Evolutionary conservation across 2,113 vertebrate genomes (phyloP).

Genomic region (Elgaria multicarinata): DNA sequence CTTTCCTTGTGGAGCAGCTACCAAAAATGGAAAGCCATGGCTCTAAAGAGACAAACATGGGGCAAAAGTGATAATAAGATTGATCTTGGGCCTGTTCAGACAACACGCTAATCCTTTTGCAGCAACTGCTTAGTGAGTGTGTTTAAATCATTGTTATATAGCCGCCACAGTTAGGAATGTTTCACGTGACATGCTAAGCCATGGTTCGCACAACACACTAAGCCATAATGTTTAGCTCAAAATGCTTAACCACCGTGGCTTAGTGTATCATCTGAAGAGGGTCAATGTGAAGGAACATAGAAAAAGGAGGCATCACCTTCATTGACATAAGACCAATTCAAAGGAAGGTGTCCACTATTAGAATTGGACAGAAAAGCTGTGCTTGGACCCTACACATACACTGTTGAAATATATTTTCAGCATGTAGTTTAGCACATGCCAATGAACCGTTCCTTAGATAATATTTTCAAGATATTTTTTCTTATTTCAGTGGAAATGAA

Average conservation of each 20-base stretch:
- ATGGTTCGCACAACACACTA: too few species aligned
- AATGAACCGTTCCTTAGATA: slow-evolving; percentile 1
- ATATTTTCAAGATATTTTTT: neutral
- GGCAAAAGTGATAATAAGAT: neutral
- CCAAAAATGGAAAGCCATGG: neutral
- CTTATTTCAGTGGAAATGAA: slow-evolving; percentile 7
- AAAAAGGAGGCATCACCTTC: neutral
- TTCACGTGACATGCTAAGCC: too few species aligned
- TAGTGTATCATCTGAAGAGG: too few species aligned
- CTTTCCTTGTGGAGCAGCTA: neutral
- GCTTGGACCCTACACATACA: neutral
- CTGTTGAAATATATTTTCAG: neutral
- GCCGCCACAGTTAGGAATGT: too few species aligned
- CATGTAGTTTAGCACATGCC: neutral
- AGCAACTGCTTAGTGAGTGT: too few species aligned
- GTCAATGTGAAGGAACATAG: neutral
- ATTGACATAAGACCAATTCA: neutral
- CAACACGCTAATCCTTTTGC: too few species aligned
- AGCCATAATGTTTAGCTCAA: too few species aligned
- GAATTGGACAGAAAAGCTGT: neutral
- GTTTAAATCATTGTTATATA: too few species aligned
- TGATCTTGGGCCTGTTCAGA: too few species aligned
- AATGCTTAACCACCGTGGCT: too few species aligned
- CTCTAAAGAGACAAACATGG: neutral
- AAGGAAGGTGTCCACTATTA: neutral